These are phyloP conservation scores for Sphaerodactylus townsendi DNA, from an alignment of 2,113 vertebrate genomes.

Conservation along the genomic window DNA sequence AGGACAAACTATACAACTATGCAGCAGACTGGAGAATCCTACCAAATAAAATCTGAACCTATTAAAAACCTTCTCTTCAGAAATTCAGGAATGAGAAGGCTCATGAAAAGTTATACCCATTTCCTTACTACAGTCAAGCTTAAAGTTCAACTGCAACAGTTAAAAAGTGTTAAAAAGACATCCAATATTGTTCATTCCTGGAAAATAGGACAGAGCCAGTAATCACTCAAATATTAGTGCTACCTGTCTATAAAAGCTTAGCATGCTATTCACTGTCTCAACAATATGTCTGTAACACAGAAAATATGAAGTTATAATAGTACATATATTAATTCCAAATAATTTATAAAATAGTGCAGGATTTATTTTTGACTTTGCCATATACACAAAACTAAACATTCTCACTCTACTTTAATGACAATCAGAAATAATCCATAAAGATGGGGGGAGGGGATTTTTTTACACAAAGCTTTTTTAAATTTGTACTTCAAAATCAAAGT, in stretches of 20 bases:
- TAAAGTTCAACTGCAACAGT: not conserved
- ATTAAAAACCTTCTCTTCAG: not conserved
- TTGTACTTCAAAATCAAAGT: no score
- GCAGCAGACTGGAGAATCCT: not conserved
- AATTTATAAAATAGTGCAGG: no score
- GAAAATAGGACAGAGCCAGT: not conserved
- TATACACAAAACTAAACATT: not conserved
- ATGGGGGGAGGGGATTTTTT: not conserved
- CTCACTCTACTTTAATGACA: not conserved
- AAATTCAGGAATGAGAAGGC: no score
- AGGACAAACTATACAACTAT: not conserved
- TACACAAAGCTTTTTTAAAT: no score
- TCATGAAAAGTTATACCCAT: no score
- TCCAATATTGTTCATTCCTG: not conserved
- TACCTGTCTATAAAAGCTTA: not conserved
- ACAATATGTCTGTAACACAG: not conserved
- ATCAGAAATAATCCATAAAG: not conserved
- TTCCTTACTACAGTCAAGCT: not conserved
- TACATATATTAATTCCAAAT: not conserved
- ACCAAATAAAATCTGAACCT: not conserved
- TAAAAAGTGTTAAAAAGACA: not conserved
- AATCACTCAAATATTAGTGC: not conserved
- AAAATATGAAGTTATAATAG: no score
- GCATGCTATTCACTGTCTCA: not conserved
- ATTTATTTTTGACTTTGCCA: not conserved